Percentiles rank a stretch among this genome's conserved stretches.
These are phyloP conservation scores for Glossosoma conforme DNA, from an alignment of 1,140 invertebrate species.

Conservation along the genomic window DNA sequence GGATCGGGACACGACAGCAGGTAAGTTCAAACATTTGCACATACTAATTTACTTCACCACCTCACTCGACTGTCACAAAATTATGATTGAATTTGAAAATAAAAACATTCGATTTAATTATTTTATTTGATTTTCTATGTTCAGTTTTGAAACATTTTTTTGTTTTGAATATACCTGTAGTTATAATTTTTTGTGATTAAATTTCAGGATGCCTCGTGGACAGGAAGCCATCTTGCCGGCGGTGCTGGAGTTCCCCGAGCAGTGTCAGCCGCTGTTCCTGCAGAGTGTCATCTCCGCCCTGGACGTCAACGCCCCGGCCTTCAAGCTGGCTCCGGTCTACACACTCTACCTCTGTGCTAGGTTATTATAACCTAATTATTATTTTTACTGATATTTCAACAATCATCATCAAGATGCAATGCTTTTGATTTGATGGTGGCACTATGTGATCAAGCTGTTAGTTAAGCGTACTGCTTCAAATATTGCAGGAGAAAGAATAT, in stretches of 20 bases:
- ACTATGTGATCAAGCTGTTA: too few species aligned
- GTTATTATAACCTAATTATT: constrained; percentile 37
- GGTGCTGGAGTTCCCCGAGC: constrained; percentile 90
- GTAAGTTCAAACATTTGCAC: constrained; percentile 37
- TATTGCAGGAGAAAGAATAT: too few species aligned
- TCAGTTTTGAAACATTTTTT: neutral
- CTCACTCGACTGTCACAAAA: neutral
- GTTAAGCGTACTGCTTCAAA: too few species aligned
- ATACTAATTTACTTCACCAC: neutral
- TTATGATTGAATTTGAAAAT: neutral
- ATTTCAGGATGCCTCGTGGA: constrained; percentile 49
- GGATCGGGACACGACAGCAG: constrained; percentile 65
- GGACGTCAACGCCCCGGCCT: constrained; percentile 77
- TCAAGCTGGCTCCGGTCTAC: constrained; percentile 90
- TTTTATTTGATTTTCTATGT: neutral
- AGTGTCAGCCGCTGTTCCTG: constrained; percentile 87
- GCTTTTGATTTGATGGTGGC: too few species aligned
- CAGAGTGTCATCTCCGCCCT: constrained; percentile 81
- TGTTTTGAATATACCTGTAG: neutral
- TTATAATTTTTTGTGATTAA: neutral
- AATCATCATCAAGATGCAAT: neutral
- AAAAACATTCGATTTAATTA: neutral
- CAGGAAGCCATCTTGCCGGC: constrained; percentile 90
- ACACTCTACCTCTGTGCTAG: constrained; percentile 88
- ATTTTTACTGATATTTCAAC: too few species aligned